Percentiles rank a stretch among this genome's conserved stretches.
Conservation (phyloP, 2,797 vertebrate genomes). For the Pseudochirops corinnae region DNA sequence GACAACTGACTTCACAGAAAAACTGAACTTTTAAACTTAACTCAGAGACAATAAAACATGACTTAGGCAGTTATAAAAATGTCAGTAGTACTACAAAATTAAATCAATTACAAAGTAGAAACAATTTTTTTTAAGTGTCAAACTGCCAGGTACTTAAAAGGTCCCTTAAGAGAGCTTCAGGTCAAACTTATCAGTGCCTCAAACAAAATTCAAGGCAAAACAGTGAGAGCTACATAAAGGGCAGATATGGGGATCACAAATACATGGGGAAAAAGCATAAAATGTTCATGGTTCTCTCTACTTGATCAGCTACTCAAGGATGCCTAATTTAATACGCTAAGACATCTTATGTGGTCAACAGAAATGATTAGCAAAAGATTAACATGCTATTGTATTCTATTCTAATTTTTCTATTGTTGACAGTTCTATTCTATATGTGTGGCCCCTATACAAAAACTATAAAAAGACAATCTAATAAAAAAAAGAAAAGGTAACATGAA, state of each 20-base stretch:
- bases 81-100: background rate
- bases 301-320: background rate
- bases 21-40: background rate
- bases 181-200: background rate
- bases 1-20: background rate
- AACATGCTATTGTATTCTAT: background rate
- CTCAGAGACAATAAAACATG: background rate
- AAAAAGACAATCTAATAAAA: background rate
- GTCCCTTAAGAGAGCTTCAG: background rate
- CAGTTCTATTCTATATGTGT: background rate
- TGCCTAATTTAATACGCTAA: background rate
- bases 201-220: background rate
- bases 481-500: background rate
- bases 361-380: background rate
- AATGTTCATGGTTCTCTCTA: background rate
- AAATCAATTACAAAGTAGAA: background rate
- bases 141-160: background rate
- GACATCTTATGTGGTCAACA: background rate
- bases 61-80: background rate
- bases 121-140: background rate
- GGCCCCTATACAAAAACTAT: background rate
- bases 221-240: background rate
- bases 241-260: background rate
- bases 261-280: background rate
- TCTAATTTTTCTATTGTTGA: background rate